These are phyloP conservation scores for Myotis yumanensis DNA, from an alignment of 2,113 vertebrate genomes.

Conservation along the genomic window DNA sequence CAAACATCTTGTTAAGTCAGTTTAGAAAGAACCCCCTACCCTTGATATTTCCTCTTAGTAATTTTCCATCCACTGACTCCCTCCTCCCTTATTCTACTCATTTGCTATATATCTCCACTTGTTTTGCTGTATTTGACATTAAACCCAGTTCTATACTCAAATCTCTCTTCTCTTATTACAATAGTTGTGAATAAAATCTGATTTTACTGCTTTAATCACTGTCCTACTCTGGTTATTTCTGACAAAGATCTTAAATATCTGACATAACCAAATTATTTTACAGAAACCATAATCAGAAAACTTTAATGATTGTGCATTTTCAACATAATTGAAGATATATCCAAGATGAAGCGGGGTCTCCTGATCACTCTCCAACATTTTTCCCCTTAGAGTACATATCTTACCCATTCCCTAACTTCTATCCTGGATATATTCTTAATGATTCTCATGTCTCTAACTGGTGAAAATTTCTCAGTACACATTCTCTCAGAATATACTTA, in stretches of 20 bases:
- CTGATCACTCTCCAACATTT: not conserved
- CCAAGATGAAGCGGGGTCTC: accelerated
- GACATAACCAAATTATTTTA: not conserved
- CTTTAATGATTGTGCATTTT: not conserved
- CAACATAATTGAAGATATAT: not conserved
- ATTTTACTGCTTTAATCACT: not conserved
- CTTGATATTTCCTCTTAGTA: not conserved
- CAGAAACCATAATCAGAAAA: not conserved
- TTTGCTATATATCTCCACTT: not conserved
- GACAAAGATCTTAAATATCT: not conserved
- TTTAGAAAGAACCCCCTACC: not conserved
- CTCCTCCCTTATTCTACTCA: not conserved
- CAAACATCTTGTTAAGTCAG: not conserved
- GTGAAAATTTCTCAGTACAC: not conserved
- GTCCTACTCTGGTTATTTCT: not conserved
- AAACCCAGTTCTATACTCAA: not conserved
- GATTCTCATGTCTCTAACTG: not conserved
- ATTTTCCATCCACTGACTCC: not conserved
- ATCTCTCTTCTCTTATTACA: not conserved
- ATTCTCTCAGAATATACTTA: not conserved
- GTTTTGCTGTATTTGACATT: not conserved
- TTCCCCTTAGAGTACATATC: not conserved
- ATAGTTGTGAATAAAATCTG: not conserved
- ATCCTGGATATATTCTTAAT: not conserved
- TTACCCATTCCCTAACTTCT: not conserved